Percentiles rank a stretch among this genome's conserved stretches.
phyloP scores from a whole-genome alignment of 2,113 vertebrate genomes.

The Mirounga angustirostris region DNA sequence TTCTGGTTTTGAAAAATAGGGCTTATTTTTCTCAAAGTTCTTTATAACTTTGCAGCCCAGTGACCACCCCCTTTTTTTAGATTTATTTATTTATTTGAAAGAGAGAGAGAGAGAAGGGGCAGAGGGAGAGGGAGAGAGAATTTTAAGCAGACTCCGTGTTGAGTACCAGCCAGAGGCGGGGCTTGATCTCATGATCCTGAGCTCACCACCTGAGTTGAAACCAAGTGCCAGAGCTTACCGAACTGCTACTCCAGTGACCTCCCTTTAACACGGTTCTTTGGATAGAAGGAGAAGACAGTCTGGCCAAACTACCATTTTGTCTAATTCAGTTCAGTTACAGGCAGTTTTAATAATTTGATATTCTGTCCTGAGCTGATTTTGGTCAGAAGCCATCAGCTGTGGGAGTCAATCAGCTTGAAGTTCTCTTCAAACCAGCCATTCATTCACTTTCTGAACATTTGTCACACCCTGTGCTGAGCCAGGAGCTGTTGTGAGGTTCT shows the following conservation, averaged over 20 bases:
- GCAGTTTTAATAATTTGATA: not conserved
- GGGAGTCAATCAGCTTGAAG: not conserved
- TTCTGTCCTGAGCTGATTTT: not conserved
- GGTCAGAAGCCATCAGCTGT: not conserved
- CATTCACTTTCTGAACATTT: not conserved
- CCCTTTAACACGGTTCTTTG: not conserved
- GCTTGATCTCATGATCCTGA: not conserved
- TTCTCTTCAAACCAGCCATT: not conserved
- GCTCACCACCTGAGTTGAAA: not conserved
- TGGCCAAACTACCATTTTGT: not conserved
- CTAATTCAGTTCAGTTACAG: not conserved
- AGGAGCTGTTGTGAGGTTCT: not conserved
- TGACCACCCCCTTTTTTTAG: not conserved
- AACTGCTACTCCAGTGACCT: not conserved
- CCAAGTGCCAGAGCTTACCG: not conserved
- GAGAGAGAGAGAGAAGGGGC: not conserved
- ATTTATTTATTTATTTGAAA: not conserved
- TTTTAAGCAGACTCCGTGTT: not conserved
- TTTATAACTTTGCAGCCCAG: not conserved
- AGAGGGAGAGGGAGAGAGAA: not conserved
- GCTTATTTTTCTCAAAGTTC: slow-evolving; percentile 36
- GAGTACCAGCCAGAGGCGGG: not conserved
- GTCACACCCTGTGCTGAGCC: not conserved
- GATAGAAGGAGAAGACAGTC: not conserved
- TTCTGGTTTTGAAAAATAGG: not conserved